A percentile compares a stretch with the other conserved stretches of the same genome.
These are phyloP conservation scores for Stercorarius parasiticus DNA, from an alignment of 2,113 vertebrate genomes.

Conservation along the genomic window DNA sequence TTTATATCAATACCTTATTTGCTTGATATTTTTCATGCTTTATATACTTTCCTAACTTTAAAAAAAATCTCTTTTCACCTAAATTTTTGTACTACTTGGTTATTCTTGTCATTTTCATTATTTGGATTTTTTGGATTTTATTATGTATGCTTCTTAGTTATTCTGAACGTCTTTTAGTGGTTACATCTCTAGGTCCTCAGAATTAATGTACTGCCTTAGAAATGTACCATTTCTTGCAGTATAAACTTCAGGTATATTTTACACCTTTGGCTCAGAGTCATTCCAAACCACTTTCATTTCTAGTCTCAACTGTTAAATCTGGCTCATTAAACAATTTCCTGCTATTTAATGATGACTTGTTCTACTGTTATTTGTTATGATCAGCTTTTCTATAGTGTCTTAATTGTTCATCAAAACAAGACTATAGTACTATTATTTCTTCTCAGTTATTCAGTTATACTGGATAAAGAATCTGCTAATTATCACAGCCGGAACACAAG, in stretches of 20 bases:
- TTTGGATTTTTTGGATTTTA: neutral
- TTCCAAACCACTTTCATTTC: neutral
- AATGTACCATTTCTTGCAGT: neutral
- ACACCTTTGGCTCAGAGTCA: neutral
- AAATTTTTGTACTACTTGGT: neutral
- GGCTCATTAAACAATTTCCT: neutral
- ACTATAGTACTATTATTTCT: neutral
- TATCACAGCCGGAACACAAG: neutral
- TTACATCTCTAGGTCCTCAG: neutral
- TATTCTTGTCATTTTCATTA: neutral
- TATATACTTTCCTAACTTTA: neutral
- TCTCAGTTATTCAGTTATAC: neutral
- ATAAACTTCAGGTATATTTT: neutral
- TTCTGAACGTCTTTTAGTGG: neutral
- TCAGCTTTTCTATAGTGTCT: neutral
- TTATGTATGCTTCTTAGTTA: neutral
- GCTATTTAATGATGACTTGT: neutral
- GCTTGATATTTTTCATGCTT: neutral
- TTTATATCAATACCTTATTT: neutral
- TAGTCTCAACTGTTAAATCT: neutral
- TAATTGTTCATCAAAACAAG: neutral
- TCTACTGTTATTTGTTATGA: neutral
- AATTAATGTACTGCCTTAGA: neutral
- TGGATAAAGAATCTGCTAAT: neutral
- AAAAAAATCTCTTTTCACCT: neutral